These are phyloP conservation scores for Oostethus manadensis DNA, from an alignment of 2,113 vertebrate genomes.

Conservation along the genomic window DNA sequence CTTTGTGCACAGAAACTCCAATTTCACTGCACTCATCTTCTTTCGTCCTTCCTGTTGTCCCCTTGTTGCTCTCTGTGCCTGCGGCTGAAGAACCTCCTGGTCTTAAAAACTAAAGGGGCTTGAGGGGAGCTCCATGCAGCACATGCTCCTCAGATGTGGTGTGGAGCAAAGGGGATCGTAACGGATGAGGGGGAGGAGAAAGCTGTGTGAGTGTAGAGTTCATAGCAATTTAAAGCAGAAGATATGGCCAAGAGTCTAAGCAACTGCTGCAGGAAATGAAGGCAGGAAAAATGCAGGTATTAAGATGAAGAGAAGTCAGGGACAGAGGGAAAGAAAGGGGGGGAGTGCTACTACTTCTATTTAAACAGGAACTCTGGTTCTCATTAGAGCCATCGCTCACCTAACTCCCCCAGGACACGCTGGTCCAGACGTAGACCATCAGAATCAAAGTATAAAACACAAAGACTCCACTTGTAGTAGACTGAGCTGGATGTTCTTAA, in stretches of 20 bases:
- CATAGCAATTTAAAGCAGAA: slow-evolving; percentile 9
- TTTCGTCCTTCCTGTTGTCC: slow-evolving; percentile 20
- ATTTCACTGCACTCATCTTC: slow-evolving; percentile 25
- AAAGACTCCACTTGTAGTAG: background rate
- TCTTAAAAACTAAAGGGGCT: slow-evolving; percentile 50
- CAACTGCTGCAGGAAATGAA: background rate
- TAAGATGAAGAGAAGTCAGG: slow-evolving; percentile 12
- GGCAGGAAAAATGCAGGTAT: background rate
- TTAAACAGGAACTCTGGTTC: slow-evolving; percentile 63
- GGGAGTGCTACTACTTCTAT: slow-evolving; percentile 12
- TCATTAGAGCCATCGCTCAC: slow-evolving; percentile 50
- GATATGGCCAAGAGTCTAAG: background rate
- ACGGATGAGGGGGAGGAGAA: slow-evolving; percentile 26
- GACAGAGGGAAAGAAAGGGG: slow-evolving; percentile 6
- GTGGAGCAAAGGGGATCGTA: slow-evolving; percentile 32
- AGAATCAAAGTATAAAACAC: slow-evolving; percentile 50
- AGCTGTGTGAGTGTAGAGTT: slow-evolving; percentile 13
- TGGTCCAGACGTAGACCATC: slow-evolving; percentile 49
- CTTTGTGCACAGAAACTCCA: slow-evolving; percentile 19
- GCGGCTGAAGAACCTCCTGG: slow-evolving; percentile 49
- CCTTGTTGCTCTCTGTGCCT: slow-evolving; percentile 17
- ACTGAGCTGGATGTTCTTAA: background rate
- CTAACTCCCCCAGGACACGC: slow-evolving; percentile 18
- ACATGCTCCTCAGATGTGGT: slow-evolving; percentile 72
- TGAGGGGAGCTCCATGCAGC: slow-evolving; percentile 68